Evolutionary conservation across 2,888 invertebrate genomes (phyloP).

Genomic region (Nemotelus nigrinus): DNA sequence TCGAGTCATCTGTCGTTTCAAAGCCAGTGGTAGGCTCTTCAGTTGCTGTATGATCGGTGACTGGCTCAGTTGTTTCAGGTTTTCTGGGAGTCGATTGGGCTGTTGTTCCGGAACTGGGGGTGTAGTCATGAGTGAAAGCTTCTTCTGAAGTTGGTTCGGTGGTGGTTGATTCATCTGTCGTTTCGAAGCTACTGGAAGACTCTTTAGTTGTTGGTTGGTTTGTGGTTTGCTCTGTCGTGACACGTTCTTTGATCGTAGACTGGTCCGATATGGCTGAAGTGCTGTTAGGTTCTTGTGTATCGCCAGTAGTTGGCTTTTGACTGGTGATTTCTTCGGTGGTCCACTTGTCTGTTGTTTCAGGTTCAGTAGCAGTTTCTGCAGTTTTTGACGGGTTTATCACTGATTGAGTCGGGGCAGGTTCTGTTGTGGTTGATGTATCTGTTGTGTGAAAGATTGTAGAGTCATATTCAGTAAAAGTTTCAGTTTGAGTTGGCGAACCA

Average conservation of each 20-base stretch:
- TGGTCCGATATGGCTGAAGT: neutral
- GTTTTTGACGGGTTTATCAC: neutral
- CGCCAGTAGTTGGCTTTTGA: neutral
- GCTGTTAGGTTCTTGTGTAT: neutral
- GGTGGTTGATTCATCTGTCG: conserved; percentile 1
- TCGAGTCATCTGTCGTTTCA: neutral
- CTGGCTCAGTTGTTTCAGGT: neutral
- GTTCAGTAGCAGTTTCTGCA: neutral
- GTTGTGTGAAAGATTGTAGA: neutral
- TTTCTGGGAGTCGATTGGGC: neutral
- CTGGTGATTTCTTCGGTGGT: neutral
- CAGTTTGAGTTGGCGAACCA: too few relatives aligned
- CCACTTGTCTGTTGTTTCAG: neutral
- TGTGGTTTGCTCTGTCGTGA: neutral
- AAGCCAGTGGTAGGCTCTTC: neutral
- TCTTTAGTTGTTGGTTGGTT: neutral
- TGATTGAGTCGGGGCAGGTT: neutral
- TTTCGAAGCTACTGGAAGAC: neutral
- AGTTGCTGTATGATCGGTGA: neutral
- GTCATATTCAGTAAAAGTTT: neutral
- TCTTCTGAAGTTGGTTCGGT: neutral
- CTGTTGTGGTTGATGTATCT: neutral
- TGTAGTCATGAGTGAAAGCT: neutral
- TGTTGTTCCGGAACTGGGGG: neutral
- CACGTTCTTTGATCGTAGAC: neutral